A percentile compares a stretch with the other conserved stretches of the same genome.
These are phyloP conservation scores for Ellobius talpinus DNA, from an alignment of 2,113 vertebrate genomes.

Conservation along the genomic window DNA sequence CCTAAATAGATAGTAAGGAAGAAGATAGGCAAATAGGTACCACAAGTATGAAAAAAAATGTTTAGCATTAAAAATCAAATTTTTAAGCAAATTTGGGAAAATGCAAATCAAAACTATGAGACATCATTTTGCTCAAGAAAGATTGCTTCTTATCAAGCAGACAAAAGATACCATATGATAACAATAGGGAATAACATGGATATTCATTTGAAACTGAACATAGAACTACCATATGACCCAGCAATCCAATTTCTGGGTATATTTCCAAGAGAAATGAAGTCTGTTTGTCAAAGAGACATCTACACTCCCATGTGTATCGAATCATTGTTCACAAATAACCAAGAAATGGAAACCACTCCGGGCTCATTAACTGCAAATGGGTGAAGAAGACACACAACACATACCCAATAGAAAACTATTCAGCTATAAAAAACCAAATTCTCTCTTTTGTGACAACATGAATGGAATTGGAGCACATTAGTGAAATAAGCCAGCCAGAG, in stretches of 20 bases:
- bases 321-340: neutral
- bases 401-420: neutral
- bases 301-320: neutral
- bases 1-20: neutral
- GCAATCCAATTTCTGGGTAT: neutral
- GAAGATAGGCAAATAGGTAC: neutral
- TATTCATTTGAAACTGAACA: neutral
- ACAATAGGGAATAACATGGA: neutral
- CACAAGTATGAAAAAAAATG: neutral
- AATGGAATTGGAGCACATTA: neutral
- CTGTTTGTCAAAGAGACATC: neutral
- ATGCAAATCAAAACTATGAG: neutral
- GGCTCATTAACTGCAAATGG: neutral
- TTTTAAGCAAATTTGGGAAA: neutral
- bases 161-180: neutral
- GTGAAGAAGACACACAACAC: neutral
- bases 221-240: neutral
- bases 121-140: neutral
- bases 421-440: neutral
- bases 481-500: neutral
- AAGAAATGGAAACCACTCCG: neutral
- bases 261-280: neutral
- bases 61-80: neutral
- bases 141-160: neutral
- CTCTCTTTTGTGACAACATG: neutral